Evolutionary conservation across 2,113 vertebrate genomes (phyloP), one percentile per base, ranked within the genome.

Genomic region (Equus quagga): DNA sequence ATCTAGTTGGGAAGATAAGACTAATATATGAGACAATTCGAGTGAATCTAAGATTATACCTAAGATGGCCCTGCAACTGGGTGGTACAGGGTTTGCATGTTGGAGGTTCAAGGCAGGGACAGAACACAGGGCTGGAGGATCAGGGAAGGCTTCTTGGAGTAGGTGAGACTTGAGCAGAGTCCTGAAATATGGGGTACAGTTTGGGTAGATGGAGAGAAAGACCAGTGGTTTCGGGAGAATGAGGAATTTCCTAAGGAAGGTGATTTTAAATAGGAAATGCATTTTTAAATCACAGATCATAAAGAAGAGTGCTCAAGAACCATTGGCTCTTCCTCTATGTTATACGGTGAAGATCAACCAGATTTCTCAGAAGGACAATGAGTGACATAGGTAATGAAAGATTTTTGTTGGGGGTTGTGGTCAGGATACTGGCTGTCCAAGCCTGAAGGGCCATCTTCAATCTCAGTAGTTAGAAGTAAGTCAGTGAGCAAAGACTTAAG

Each of bases 231-330:
- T 95, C 13, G 33, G 44, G 15, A 85, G 31, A 83, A 65, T 18
- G 49, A 51, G 33, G 33, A 46, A 85, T 54, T 95, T 85, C 17
- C 21, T 51, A 62, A 85, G 51, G 17, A 76, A 75, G 36, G 11
- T 3, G 2, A 79, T 44, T 91, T 96, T 79, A 67, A 90, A 23
- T 51, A 81, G 9, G 58, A 97, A 93, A 97, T 78, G 46, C 2
- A 82, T 31, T 90, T 78, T 87, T 60, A 95, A 85, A 51, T 81
- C 33, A 80, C 3, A 49, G n/a, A 54, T 62, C 84, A 65, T 28
- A 95, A 81, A 51, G 56, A 88, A 21, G 24, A 19, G 7, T 0
- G 76, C 44, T 95, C 11, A 81, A 91, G 82, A 90, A 36, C 2
- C 12, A 60, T 1, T 51, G 4, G 33, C 23, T 94, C 76, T 92